Evolutionary conservation across 2,113 vertebrate species (phyloP), one percentile per base, ranked within the genome.

Genomic region (Indri indri): DNA sequence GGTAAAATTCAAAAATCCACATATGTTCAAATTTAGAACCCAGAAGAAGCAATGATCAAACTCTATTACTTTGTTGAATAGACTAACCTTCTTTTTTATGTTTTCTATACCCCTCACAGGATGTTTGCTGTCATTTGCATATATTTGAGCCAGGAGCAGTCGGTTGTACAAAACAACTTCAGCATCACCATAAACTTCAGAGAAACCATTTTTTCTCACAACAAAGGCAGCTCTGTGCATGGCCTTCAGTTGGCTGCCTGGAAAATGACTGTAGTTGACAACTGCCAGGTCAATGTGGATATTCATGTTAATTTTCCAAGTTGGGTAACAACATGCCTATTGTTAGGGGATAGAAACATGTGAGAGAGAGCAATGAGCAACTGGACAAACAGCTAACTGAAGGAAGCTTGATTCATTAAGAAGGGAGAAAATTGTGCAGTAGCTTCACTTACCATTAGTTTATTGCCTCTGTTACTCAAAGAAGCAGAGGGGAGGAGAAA

Each of bases 221-320:
- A 97, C 97, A 98, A 97, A 96, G 93, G 73, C 88, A 71, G 57
- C 85, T 96, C 63, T 97, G 37, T 98, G 94, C n/a, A 11, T 83
- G 70, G 86, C 59, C 92, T 96, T 95, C 66, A 74, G 74, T 86
- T 96, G 94, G 89, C 86, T 3, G 34, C 96, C 68, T 92, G 32
- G 81, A 96, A 96, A 97, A 95, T 95, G 94, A 93, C 83, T 70
- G 82, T 57, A 88, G 5, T 96, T 3, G 3, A 92, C 73, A 96
- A 91, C 85, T 80, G 81, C 88, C 59, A 63, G 91, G 76, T 89
- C 85, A 85, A 12, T 89, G 77, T 73, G 37, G 90, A 92, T 63
- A 61, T 79, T 96, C 92, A 96, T 97, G 95, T 94, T 97, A 96
- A 97, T 97, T 97, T 97, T 96, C 77, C 91, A 79, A 76, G 66